These are phyloP conservation scores for Polydrusus tereticollis DNA, from an alignment of 2,888 invertebrate genomes.

Conservation along the genomic window DNA sequence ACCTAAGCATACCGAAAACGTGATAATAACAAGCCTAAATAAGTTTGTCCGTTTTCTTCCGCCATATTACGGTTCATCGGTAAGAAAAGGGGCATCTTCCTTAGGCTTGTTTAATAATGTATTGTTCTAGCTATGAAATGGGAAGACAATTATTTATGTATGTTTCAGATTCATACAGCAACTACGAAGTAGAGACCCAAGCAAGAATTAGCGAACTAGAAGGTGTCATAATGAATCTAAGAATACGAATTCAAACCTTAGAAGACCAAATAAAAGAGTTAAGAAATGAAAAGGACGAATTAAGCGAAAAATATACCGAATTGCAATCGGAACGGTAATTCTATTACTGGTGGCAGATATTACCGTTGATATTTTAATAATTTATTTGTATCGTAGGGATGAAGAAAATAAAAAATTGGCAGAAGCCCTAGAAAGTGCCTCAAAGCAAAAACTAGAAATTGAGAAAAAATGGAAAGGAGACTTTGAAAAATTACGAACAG, in stretches of 20 bases:
- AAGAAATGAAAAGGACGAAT: constrained; percentile 67
- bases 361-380: neutral
- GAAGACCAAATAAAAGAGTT: constrained; percentile 68
- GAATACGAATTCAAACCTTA: constrained; percentile 69
- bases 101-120: too few relatives aligned
- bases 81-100: too few relatives aligned
- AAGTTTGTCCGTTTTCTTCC: too few relatives aligned
- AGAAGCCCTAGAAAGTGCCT: constrained; percentile 74
- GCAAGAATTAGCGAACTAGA: constrained; percentile 67
- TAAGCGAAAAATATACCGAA: constrained; percentile 63
- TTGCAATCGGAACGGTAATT: constrained; percentile 61
- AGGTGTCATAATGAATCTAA: constrained; percentile 67
- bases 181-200: constrained; percentile 62
- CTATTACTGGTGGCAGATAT: too few relatives aligned
- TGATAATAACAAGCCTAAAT: too few relatives aligned
- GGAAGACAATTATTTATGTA: too few relatives aligned
- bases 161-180: constrained; percentile 48
- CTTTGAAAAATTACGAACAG: constrained; percentile 77
- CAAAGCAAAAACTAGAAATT: constrained; percentile 72
- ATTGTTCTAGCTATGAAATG: too few relatives aligned
- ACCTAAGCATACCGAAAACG: too few relatives aligned
- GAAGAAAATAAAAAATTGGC: constrained; percentile 71
- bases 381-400: constrained; percentile 51
- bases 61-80: too few relatives aligned
- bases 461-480: constrained; percentile 76